These are phyloP conservation scores for Archips crataeganus DNA, from an alignment of 2,888 invertebrate species.

Conservation along the genomic window DNA sequence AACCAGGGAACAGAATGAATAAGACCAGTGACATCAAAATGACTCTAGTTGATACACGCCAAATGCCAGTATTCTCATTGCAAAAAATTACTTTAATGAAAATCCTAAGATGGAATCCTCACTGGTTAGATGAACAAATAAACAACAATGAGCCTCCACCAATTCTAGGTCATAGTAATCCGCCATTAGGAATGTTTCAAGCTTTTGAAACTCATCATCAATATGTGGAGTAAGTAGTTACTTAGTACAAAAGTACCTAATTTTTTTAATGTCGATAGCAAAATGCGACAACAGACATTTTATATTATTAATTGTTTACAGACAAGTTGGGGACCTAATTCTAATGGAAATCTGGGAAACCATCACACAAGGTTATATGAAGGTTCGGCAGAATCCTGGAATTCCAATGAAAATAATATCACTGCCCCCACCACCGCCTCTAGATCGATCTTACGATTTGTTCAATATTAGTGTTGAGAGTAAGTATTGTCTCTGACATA, in stretches of 20 bases:
- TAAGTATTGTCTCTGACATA: slow-evolving; percentile 49
- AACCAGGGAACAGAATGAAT: slow-evolving; percentile 73
- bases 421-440: slow-evolving; percentile 65
- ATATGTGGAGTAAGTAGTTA: slow-evolving; percentile 83
- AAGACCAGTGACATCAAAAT: slow-evolving; percentile 69
- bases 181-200: slow-evolving; percentile 82
- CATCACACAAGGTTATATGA: slow-evolving; percentile 68
- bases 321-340: slow-evolving; percentile 84
- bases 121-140: slow-evolving; percentile 87
- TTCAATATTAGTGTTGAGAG: slow-evolving; percentile 71
- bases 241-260: not conserved
- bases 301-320: slow-evolving; percentile 52
- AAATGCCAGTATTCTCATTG: slow-evolving; percentile 66
- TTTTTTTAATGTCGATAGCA: no score
- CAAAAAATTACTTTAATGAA: slow-evolving; percentile 82
- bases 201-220: slow-evolving; percentile 85
- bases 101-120: slow-evolving; percentile 88
- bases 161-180: slow-evolving; percentile 76
- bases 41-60: slow-evolving; percentile 59
- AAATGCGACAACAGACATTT: not conserved
- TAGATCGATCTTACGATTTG: slow-evolving; percentile 65
- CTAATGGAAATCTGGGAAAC: slow-evolving; percentile 88
- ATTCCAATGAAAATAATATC: slow-evolving; percentile 69
- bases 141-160: slow-evolving; percentile 82
- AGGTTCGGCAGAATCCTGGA: slow-evolving; percentile 52